Evolutionary conservation across 2,797 vertebrate genomes (phyloP).

Genomic region (Chrysocyon brachyurus): DNA sequence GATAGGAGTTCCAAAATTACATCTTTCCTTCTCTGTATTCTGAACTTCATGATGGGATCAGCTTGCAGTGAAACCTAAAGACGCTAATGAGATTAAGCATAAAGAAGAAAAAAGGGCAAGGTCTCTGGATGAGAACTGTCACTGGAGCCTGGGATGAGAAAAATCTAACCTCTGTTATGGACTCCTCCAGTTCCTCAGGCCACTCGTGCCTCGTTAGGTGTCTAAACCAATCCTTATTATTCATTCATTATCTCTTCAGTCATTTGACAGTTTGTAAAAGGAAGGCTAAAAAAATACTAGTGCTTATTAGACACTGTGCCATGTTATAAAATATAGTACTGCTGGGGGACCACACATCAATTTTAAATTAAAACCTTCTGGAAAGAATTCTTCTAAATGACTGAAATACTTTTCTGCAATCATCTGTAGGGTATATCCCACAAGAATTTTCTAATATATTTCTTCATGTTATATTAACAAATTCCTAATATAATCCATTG

Average conservation of each 20-base stretch:
- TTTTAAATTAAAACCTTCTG: slow-evolving; percentile 63
- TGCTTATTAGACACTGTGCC: slow-evolving; percentile 52
- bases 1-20: slow-evolving; percentile 81
- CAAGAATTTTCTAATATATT: slow-evolving; percentile 53
- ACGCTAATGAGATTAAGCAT: slow-evolving; percentile 87
- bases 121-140: slow-evolving; percentile 84
- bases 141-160: slow-evolving; percentile 84
- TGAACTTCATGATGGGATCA: slow-evolving; percentile 86
- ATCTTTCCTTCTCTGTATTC: slow-evolving; percentile 78
- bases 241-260: slow-evolving; percentile 82
- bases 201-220: slow-evolving; percentile 79
- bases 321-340: slow-evolving; percentile 34
- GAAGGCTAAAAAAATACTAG: slow-evolving; percentile 66
- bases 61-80: slow-evolving; percentile 89
- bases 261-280: slow-evolving; percentile 85
- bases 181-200: slow-evolving; percentile 79
- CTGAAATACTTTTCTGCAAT: slow-evolving; percentile 65
- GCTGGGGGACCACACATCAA: slow-evolving; percentile 42
- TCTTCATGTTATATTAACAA: background rate
- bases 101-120: slow-evolving; percentile 84
- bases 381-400: slow-evolving; percentile 53
- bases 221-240: slow-evolving; percentile 80
- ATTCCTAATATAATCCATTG: slow-evolving; percentile 4
- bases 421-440: slow-evolving; percentile 15
- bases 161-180: slow-evolving; percentile 80